Percentiles rank a stretch among this genome's conserved stretches.
phyloP scores from a whole-genome alignment of 1,140 invertebrate species.

The Maniola jurtina region DNA sequence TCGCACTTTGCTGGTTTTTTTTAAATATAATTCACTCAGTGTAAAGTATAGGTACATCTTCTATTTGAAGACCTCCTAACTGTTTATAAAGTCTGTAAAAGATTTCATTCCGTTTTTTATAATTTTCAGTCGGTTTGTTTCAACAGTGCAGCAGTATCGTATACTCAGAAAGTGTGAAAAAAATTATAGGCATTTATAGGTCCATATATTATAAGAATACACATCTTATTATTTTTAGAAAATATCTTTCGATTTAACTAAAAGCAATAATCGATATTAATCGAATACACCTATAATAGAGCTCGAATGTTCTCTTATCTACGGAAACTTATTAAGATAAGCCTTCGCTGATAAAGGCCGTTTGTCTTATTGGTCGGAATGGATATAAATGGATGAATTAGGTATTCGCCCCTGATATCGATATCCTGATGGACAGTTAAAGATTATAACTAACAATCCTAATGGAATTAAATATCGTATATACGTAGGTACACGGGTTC shows the following conservation, averaged over 20 bases:
- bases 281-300: slow-evolving; percentile 21
- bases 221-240: neutral
- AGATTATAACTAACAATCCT: slow-evolving; percentile 69
- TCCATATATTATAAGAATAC: neutral
- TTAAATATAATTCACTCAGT: no score
- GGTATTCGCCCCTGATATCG: slow-evolving; percentile 49
- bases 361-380: slow-evolving; percentile 63
- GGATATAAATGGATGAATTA: slow-evolving; percentile 59
- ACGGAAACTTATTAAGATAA: slow-evolving; percentile 73
- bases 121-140: no score
- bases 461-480: slow-evolving; percentile 56
- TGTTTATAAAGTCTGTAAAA: no score
- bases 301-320: slow-evolving; percentile 45
- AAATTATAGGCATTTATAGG: neutral
- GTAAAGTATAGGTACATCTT: no score
- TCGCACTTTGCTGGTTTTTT: no score
- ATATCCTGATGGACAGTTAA: slow-evolving; percentile 63
- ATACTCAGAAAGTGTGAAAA: no score
- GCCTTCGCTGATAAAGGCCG: slow-evolving; percentile 56
- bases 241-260: neutral
- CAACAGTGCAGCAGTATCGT: no score
- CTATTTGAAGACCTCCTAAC: no score
- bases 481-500: neutral
- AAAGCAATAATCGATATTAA: slow-evolving; percentile 15
- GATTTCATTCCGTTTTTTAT: no score